Evolutionary conservation across 2,113 vertebrate genomes (phyloP).

Genomic region (Emberiza fucata): DNA sequence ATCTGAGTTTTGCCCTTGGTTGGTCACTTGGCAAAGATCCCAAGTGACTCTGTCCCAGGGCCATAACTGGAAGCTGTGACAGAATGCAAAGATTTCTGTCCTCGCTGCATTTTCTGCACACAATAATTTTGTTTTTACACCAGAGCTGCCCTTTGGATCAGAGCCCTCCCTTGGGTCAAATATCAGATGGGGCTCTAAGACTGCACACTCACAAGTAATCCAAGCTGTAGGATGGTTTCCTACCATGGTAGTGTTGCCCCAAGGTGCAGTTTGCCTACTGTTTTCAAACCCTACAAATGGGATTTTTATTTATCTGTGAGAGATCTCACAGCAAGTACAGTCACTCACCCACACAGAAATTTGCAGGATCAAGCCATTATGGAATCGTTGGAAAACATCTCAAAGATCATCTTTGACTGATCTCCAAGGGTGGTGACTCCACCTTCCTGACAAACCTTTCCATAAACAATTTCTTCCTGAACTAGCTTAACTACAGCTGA

Average conservation of each 20-base stretch:
- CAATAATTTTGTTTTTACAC: background rate
- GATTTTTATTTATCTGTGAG: background rate
- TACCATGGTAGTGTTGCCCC: background rate
- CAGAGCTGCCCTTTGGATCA: background rate
- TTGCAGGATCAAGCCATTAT: background rate
- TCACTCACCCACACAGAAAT: background rate
- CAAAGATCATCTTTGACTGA: background rate
- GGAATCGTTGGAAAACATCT: background rate
- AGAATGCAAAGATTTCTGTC: slow-evolving; percentile 23
- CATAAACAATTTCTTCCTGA: background rate
- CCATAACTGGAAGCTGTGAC: slow-evolving; percentile 38
- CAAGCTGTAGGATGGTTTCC: background rate
- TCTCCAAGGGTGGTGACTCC: background rate
- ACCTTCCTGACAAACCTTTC: background rate
- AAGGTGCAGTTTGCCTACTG: background rate
- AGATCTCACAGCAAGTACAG: accelerated
- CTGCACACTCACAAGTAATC: background rate
- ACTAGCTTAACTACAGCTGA: background rate
- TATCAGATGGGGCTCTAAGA: background rate
- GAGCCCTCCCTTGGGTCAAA: background rate
- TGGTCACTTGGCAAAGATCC: slow-evolving; percentile 66
- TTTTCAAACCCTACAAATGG: background rate
- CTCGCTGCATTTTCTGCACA: background rate
- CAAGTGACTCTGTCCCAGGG: background rate
- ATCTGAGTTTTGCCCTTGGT: slow-evolving; percentile 78